Evolutionary conservation across 2,113 vertebrate genomes (phyloP).

Genomic region (Harpagus bidentatus): DNA sequence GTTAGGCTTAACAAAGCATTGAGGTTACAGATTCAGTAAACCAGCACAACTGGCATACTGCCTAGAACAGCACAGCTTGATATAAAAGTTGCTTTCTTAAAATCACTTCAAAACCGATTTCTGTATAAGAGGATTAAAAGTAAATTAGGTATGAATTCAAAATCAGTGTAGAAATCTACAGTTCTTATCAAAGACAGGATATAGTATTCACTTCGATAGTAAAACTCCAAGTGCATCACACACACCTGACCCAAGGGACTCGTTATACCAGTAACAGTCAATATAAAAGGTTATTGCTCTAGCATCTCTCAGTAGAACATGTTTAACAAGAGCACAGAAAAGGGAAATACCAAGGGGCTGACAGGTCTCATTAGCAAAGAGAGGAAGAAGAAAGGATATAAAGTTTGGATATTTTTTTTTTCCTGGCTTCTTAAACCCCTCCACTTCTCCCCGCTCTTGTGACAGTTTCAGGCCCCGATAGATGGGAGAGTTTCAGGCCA

Average conservation of each 20-base stretch:
- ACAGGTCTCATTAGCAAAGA: conserved; percentile 22
- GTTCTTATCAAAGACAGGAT: conserved; percentile 65
- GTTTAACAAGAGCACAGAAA: conserved; percentile 24
- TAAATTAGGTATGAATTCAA: conserved; percentile 65
- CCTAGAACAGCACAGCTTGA: conserved; percentile 41
- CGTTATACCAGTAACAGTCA: conserved; percentile 49
- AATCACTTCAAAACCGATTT: conserved; percentile 73
- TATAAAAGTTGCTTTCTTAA: conserved; percentile 69
- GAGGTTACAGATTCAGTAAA: conserved; percentile 53
- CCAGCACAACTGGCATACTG: conserved; percentile 54
- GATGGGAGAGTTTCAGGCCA: background rate
- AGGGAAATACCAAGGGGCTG: background rate
- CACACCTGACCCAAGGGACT: conserved; percentile 22
- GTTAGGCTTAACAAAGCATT: conserved; percentile 54
- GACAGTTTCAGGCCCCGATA: background rate
- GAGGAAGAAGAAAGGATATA: background rate
- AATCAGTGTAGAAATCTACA: conserved; percentile 77
- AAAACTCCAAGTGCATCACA: background rate
- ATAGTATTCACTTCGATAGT: conserved; percentile 62
- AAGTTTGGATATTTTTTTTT: background rate
- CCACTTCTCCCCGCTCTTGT: background rate
- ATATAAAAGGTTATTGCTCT: conserved; percentile 77
- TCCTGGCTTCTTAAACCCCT: background rate
- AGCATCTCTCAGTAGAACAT: conserved; percentile 63
- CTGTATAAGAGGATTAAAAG: conserved; percentile 72